Evolutionary conservation across 2,888 invertebrate species (phyloP).

Genomic region (Drosophila anceps): DNA sequence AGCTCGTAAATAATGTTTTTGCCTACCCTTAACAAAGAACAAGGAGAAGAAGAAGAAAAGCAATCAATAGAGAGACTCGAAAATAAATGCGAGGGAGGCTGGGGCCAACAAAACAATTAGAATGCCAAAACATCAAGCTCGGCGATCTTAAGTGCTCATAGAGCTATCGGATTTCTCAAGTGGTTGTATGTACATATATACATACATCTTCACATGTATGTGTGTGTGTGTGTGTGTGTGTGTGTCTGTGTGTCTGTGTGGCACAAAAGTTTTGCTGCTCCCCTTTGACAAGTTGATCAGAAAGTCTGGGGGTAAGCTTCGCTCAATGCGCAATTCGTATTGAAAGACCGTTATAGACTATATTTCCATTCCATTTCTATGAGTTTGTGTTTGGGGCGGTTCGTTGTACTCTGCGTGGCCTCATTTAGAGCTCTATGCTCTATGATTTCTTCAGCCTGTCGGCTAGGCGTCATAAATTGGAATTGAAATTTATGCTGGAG

Average conservation of each 20-base stretch:
- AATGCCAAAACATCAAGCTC: constrained; percentile 70
- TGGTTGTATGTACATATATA: constrained; percentile 13
- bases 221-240: neutral
- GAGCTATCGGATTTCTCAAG: constrained; percentile 78
- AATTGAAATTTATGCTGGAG: constrained; percentile 80
- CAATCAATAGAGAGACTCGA: constrained; percentile 29
- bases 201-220: neutral
- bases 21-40: constrained; percentile 43
- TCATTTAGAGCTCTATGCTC: constrained; percentile 65
- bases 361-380: constrained; percentile 42
- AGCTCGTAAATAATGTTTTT: constrained; percentile 69
- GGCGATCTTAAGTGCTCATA: constrained; percentile 71
- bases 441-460: constrained; percentile 25
- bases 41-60: constrained; percentile 2
- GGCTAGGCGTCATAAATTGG: constrained; percentile 74
- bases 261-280: constrained; percentile 50
- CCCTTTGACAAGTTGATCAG: constrained; percentile 52
- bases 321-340: constrained; percentile 47
- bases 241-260: neutral
- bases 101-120: constrained; percentile 48
- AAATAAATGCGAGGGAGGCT: constrained; percentile 44
- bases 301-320: constrained; percentile 51
- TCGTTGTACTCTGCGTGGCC: constrained; percentile 68
- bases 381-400: constrained; percentile 55
- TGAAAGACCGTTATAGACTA: constrained; percentile 54